phyloP scores from a whole-genome alignment of 2,888 invertebrate species.

The Deilephila porcellus region DNA sequence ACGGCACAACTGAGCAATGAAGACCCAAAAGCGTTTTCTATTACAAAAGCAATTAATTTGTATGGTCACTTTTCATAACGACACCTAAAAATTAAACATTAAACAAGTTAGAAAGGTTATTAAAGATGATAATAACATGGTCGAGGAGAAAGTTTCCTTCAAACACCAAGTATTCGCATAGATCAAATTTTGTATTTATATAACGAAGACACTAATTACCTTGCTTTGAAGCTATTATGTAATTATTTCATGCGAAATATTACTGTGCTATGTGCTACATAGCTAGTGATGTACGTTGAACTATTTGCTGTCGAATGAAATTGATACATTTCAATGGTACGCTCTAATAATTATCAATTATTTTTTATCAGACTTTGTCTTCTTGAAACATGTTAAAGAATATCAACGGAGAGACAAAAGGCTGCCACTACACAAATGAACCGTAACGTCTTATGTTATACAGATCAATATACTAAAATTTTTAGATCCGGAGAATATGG shows the following conservation, averaged over 20 bases:
- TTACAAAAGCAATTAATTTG: neutral
- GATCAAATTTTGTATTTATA: neutral
- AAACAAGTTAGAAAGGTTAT: constrained; percentile 4
- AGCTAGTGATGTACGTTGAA: no score
- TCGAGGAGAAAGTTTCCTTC: neutral
- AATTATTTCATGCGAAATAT: neutral
- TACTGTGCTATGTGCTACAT: neutral
- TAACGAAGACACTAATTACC: constrained; percentile 17
- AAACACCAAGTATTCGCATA: constrained; percentile 3
- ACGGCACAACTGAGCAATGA: constrained; percentile 1
- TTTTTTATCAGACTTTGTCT: no score
- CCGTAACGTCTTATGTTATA: no score
- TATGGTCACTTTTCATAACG: neutral
- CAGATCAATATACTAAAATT: no score
- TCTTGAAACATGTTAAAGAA: no score
- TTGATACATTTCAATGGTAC: no score
- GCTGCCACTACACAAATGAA: no score
- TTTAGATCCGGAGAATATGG: no score
- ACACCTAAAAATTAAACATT: neutral
- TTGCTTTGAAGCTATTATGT: neutral
- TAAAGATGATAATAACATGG: neutral
- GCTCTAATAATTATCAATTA: no score
- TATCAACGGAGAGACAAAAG: no score
- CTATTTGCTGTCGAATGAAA: no score
- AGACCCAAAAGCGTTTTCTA: neutral